Base-by-base conservation (phyloP, 2,888 invertebrate genomes). In the Melipona beecheii region DNA sequence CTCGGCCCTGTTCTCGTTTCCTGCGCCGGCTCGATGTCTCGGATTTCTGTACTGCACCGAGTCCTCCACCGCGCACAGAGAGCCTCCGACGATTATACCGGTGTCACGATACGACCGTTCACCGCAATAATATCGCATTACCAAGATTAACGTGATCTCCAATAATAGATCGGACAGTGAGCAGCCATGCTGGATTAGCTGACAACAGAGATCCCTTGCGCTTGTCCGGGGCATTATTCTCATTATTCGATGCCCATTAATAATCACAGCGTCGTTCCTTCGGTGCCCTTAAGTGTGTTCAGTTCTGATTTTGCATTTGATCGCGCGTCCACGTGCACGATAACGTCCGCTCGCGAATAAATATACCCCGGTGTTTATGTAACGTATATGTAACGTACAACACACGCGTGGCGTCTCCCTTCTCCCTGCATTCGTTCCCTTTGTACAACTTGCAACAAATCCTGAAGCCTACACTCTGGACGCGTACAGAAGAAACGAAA, bases 81-180 rank as follows among this genome's bases (percentile, higher is more conserved):
- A 84, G 84, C 71, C 81, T 71, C 78, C 78, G 86, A 86, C 86
- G 86, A 86, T 86, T 86, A 87, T 82, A 78, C 76, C 85, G 78
- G 82, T 84, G 86, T 88, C 86, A 80, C 78, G 85, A 84, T 83
- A 84, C 85, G 75, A 87, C 69, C 83, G 81, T 81, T 86, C 85
- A 84, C 88, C 88, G 84, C 85, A 88, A 87, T 88, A 88, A 87
- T 89, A 88, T 89, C 86, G 85, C 87, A 86, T 89, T 89, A 89
- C 87, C 85, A 81, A 89, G 89, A 89, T 89, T 89, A 89, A 89
- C 87, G 86, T 78, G 83, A 83, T 83, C 81, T 83, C 86, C 85
- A 78, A 86, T 89, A 89, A 89, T 87, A 87, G 89, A 87, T 86
- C 89, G 78, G 88, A 85, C 87, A 84, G 88, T 83, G 87, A 86